Conservation (phyloP, 2,113 vertebrate genomes). For the Caranx melampygus region DNA sequence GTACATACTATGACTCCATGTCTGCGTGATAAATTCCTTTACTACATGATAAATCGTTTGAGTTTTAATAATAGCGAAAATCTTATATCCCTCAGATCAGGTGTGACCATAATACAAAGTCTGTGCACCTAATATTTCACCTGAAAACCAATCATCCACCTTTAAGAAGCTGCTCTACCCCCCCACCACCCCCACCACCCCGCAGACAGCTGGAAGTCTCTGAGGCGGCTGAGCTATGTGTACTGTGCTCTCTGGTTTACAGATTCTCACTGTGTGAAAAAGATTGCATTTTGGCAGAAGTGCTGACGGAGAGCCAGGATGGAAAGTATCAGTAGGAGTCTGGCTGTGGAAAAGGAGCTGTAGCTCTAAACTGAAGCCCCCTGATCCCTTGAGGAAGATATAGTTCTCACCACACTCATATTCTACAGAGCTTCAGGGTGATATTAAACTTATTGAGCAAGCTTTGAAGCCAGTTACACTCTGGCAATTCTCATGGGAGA, state of each 20-base stretch:
- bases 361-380: slow-evolving; percentile 45
- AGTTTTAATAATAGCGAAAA: slow-evolving; percentile 6
- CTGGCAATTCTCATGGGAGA: slow-evolving; percentile 37
- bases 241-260: slow-evolving; percentile 22
- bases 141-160: neutral
- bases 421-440: slow-evolving; percentile 42
- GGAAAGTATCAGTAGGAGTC: slow-evolving; percentile 68
- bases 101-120: neutral
- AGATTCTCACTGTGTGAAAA: slow-evolving; percentile 26
- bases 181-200: neutral
- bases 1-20: slow-evolving; percentile 3
- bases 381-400: slow-evolving; percentile 61
- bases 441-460: slow-evolving; percentile 61
- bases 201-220: slow-evolving; percentile 15
- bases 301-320: slow-evolving; percentile 40
- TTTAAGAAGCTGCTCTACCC: slow-evolving; percentile 10
- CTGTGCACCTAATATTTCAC: slow-evolving; percentile 8
- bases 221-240: slow-evolving; percentile 20
- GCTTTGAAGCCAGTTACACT: slow-evolving; percentile 38
- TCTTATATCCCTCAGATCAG: slow-evolving; percentile 11
- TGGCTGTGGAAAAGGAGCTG: slow-evolving; percentile 54
- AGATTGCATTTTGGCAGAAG: slow-evolving; percentile 52
- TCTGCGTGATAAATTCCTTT: neutral
- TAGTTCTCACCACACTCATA: slow-evolving; percentile 66
- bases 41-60: neutral